Evolutionary conservation across 1,140 invertebrate genomes (phyloP).

Genomic region (Helicoverpa zea): DNA sequence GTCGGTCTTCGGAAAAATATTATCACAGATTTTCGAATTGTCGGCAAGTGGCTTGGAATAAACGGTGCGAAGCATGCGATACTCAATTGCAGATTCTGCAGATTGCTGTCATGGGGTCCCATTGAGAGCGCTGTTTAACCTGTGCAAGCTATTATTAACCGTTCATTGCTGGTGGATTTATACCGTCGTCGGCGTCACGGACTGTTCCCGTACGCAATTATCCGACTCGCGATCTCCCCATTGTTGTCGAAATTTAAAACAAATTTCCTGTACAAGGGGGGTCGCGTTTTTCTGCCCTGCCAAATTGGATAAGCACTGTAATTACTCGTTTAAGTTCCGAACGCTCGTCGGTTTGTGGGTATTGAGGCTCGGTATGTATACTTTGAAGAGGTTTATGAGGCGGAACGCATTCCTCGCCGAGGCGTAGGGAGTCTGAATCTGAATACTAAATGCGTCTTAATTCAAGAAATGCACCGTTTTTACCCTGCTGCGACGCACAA

Average conservation of each 20-base stretch:
- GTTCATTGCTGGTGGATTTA: slow-evolving; percentile 75
- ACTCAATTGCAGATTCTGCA: slow-evolving; percentile 60
- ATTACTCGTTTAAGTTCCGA: slow-evolving; percentile 81
- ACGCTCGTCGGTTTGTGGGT: slow-evolving; percentile 71
- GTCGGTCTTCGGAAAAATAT: slow-evolving; percentile 22
- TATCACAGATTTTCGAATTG: slow-evolving; percentile 45
- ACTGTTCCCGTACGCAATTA: slow-evolving; percentile 79
- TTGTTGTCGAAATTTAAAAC: slow-evolving; percentile 86
- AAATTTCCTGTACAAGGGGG: slow-evolving; percentile 84
- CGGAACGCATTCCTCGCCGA: slow-evolving; percentile 60
- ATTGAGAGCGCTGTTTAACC: slow-evolving; percentile 70
- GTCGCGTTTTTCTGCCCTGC: slow-evolving; percentile 81
- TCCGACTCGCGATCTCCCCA: slow-evolving; percentile 79
- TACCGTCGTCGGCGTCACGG: slow-evolving; percentile 71
- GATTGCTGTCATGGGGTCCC: slow-evolving; percentile 63
- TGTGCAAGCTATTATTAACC: slow-evolving; percentile 75
- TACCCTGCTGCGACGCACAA: slow-evolving; percentile 12
- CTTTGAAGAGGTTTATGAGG: slow-evolving; percentile 68
- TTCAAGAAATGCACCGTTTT: slow-evolving; percentile 28
- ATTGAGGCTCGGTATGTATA: slow-evolving; percentile 67
- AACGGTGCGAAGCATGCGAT: slow-evolving; percentile 57
- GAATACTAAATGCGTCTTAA: slow-evolving; percentile 36
- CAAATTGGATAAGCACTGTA: slow-evolving; percentile 85
- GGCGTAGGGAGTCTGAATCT: slow-evolving; percentile 8
- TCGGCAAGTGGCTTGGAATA: slow-evolving; percentile 52